These are phyloP conservation scores for Hafferia zeledoni DNA, from an alignment of 2,797 vertebrate species.

Conservation along the genomic window DNA sequence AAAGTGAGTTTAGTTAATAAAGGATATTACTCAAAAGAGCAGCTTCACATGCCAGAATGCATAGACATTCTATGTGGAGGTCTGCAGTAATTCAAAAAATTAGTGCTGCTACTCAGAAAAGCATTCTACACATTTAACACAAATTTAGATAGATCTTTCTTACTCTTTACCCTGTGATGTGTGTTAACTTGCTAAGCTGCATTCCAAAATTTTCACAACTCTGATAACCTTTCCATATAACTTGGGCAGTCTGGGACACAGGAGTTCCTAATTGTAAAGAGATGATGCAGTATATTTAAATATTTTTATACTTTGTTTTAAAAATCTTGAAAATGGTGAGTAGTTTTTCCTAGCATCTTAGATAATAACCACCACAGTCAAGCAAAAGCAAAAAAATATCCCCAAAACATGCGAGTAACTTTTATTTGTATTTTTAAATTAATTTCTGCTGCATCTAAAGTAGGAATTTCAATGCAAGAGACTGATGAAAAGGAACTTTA, in stretches of 20 bases:
- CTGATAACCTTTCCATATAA: not conserved
- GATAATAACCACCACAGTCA: not conserved
- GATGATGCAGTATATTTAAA: not conserved
- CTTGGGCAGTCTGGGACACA: not conserved
- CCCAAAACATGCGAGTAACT: rapidly evolving
- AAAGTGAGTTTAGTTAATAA: not conserved
- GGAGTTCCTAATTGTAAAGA: not conserved
- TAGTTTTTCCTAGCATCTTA: not conserved
- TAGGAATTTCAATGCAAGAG: not conserved
- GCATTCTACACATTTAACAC: not conserved
- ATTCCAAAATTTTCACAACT: not conserved
- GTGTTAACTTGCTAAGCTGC: not conserved
- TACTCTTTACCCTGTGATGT: not conserved
- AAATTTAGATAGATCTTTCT: not conserved
- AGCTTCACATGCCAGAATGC: not conserved
- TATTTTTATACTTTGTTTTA: not conserved
- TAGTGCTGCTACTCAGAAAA: not conserved
- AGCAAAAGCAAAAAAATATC: not conserved
- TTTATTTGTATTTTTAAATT: not conserved
- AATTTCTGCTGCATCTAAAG: not conserved
- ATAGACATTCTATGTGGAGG: too few species aligned
- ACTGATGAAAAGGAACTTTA: not conserved
- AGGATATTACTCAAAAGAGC: not conserved
- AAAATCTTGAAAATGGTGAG: not conserved
- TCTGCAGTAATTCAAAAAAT: not conserved